A percentile compares a stretch with the other conserved stretches of the same genome.
Evolutionary conservation across 2,113 vertebrate species (phyloP).

Genomic region (Bothrops jararaca): DNA sequence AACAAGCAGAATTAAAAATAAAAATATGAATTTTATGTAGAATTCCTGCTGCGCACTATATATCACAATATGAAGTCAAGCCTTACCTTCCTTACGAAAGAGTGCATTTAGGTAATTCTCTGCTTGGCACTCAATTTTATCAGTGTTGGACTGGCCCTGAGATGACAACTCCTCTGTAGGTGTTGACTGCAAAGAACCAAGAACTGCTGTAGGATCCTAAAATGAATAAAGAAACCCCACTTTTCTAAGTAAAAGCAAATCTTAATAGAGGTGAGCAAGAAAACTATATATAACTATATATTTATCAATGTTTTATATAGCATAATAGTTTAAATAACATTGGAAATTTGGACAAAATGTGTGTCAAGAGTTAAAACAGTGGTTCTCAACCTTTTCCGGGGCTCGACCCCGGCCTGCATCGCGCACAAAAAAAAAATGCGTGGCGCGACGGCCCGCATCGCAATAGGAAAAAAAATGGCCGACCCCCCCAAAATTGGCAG

Average conservation of each 20-base stretch:
- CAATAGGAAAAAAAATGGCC: no score
- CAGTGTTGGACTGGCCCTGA: conserved; percentile 89
- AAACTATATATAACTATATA: not conserved
- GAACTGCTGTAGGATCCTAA: conserved; percentile 82
- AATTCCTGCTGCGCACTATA: not conserved
- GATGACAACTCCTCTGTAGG: conserved; percentile 89
- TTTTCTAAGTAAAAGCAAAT: conserved; percentile 33
- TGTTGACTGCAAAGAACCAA: conserved; percentile 86
- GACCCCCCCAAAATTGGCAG: no score
- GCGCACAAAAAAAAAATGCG: no score
- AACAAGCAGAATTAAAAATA: not conserved
- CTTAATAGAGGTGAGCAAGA: conserved; percentile 3
- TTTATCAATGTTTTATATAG: not conserved
- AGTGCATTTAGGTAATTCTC: conserved; percentile 97
- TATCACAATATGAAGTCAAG: not conserved
- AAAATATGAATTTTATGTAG: not conserved
- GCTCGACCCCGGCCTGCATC: no score
- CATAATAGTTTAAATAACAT: not conserved
- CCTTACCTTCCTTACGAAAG: conserved; percentile 96
- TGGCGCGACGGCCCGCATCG: no score
- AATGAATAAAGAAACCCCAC: conserved; percentile 52
- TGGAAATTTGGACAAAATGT: not conserved
- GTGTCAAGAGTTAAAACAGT: conserved; percentile 23
- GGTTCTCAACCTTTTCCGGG: no score
- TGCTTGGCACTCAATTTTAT: conserved; percentile 93